Evolutionary conservation across 2,888 invertebrate genomes (phyloP), one percentile per base, ranked within the genome.

Genomic region (Ditylenchus weischeri): DNA sequence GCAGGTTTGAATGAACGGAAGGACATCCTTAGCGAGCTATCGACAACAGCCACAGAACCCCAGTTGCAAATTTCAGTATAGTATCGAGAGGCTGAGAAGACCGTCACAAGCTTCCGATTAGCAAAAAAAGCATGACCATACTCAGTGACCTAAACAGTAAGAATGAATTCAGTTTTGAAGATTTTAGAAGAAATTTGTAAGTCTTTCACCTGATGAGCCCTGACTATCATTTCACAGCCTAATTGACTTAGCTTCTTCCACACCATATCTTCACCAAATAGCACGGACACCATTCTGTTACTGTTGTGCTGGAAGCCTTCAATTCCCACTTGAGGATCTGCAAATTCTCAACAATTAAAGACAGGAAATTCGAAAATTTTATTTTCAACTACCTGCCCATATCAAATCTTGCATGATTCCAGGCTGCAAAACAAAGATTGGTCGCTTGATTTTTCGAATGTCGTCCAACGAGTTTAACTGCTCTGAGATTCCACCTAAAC

Each of bases 41-140:
- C 60, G 43, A 77, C 74, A 54, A 69, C 57, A 15, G 74, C 76
- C 57, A 75, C 72, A 10, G 76, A 75, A 7, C 74, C 76, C 60
- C 72, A 78, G 65, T 78, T 78, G 64, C 70, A 69, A 18, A 76
- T 62, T 51, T 76, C 78, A 18, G 71, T 71, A 62, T 77, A 73
- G 66, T 78, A 78, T 29, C 76, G 69, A 43, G 75, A 69, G 6
- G 78, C 78, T 21, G 77, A 76, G 67, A 78, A 78, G 50, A 78
- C 72, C 2, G 78, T 78, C 29, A 78, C 70, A 48, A 78, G 66
- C n/a, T 64, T 62, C 1, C 70, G 69, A 57, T 62, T 57, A 23
- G 72, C 73, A 57, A 73, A 72, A 35, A 74, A 69, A 21, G 72
- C 69, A 51, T 71, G 72, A 35, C 71, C 71, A 47, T 66, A 70